Base-by-base conservation (phyloP, 2,888 invertebrate genomes). In the Branchipolynoe longqiensis region DNA sequence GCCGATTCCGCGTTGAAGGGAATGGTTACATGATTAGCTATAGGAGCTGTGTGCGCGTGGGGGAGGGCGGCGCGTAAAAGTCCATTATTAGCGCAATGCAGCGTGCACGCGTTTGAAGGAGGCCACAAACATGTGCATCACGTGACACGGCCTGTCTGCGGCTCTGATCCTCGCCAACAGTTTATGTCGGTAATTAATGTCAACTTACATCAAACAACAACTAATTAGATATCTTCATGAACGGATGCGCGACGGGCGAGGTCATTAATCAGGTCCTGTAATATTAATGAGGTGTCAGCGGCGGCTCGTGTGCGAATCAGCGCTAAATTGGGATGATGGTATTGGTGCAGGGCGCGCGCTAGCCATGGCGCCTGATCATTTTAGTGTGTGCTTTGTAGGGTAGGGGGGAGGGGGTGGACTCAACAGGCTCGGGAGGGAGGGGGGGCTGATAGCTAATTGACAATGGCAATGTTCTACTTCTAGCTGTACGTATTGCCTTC, bases 131-230 rank as follows among this genome's bases (percentile, higher is more conserved):
- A 36, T 38, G 69, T 12, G 18, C 69, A 18, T 69, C 22, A 38
- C 69, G 36, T 69, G 69, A 69, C 69, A 12, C 28, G 78, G 31
- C 41, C 48, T 78, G 48, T 28, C 78, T 48, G 78, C 31, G 48
- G 41, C 78, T 78, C 14, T 78, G 78, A 78, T 78, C 78, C 48
- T 25, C 25, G 41, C 78, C 28, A 48, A 48, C 78, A 25, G 78
- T 78, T 78, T 78, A 78, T 78, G 78, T 6, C 48, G 48, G 18
- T 78, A 78, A 78, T 78, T 78, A 78, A 78, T 78, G 78, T 78
- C 78, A 78, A 78, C 78, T 78, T 54, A 78, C 78, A 78, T 78
- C 78, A 78, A 78, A 78, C 78, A 78, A 78, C 78, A 31, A 41
- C 78, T 78, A 78, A 78, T 78, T 78, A 78, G 78, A 78, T 28